Evolutionary conservation across 1,140 invertebrate species (phyloP).

Genomic region (Pygmarrhopalites habei): DNA sequence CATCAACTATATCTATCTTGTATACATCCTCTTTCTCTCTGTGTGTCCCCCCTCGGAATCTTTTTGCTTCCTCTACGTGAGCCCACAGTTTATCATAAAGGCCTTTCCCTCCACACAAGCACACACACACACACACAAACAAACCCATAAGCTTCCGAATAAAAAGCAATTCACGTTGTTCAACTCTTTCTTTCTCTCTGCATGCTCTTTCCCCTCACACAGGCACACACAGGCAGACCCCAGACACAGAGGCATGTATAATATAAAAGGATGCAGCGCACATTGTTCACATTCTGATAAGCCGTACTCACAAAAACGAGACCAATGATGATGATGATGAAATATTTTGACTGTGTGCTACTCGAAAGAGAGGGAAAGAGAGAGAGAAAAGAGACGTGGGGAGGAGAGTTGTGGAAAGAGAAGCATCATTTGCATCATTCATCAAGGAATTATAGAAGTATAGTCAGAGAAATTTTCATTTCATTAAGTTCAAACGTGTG

Average conservation of each 20-base stretch:
- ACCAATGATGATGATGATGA: neutral
- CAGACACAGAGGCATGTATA: no score
- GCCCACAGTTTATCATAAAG: no score
- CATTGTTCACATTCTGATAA: constrained; percentile 27
- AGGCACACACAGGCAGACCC: no score
- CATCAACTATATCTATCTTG: neutral
- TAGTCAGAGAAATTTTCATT: constrained; percentile 39
- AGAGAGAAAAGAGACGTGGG: constrained; percentile 19
- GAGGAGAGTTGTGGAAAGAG: no score
- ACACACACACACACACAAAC: no score
- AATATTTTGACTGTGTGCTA: neutral
- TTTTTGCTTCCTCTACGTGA: neutral
- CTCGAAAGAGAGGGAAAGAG: neutral
- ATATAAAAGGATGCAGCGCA: constrained; percentile 8
- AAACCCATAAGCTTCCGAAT: no score
- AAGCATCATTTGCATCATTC: constrained; percentile 38
- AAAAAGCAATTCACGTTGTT: no score
- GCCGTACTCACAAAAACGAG: constrained; percentile 7
- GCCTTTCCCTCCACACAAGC: no score
- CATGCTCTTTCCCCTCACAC: no score
- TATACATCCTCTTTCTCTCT: neutral
- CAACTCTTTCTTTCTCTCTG: no score
- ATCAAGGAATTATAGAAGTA: constrained; percentile 40
- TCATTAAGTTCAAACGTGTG: constrained; percentile 36
- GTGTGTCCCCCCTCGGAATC: neutral